Evolutionary conservation across 2,113 vertebrate species (phyloP).

Genomic region (Percopsis transmontana): DNA sequence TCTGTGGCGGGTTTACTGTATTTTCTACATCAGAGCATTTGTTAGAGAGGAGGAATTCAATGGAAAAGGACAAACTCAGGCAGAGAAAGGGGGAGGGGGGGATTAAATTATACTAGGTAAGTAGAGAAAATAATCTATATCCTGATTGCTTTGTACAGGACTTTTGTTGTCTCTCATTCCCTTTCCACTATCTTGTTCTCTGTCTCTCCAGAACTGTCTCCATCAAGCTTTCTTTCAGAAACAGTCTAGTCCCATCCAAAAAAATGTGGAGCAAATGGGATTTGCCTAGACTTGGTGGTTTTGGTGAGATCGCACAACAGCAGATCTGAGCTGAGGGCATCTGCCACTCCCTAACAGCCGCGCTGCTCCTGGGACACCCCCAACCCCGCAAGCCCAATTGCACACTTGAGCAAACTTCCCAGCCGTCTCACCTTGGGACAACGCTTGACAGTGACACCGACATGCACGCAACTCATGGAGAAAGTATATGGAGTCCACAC

Average conservation of each 20-base stretch:
- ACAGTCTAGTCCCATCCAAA: conserved; percentile 12
- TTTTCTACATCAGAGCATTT: not conserved
- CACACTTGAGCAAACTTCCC: not conserved
- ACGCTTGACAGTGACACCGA: conserved; percentile 35
- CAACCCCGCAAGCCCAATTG: conserved; percentile 17
- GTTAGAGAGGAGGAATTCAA: not conserved
- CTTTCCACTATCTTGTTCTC: not conserved
- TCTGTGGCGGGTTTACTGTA: conserved; percentile 1
- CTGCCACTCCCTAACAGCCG: conserved; percentile 55
- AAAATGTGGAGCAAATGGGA: conserved; percentile 13
- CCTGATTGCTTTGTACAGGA: not conserved
- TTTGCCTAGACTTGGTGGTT: conserved; percentile 35
- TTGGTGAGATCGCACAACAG: conserved; percentile 67
- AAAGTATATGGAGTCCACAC: conserved; percentile 53
- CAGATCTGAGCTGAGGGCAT: conserved; percentile 55
- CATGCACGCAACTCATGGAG: conserved; percentile 38
- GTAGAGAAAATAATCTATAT: not conserved
- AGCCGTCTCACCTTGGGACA: conserved; percentile 1
- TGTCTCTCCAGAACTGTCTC: conserved; percentile 15
- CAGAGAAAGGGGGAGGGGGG: not conserved
- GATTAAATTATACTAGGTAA: not conserved
- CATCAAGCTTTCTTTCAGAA: conserved; percentile 13
- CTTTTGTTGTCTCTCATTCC: not conserved
- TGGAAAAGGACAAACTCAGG: conserved; percentile 1
- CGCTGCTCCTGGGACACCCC: conserved; percentile 48